A percentile compares a stretch with the other conserved stretches of the same genome.
Evolutionary conservation across 2,888 invertebrate species (phyloP).

Genomic region (Pterostichus madidus): DNA sequence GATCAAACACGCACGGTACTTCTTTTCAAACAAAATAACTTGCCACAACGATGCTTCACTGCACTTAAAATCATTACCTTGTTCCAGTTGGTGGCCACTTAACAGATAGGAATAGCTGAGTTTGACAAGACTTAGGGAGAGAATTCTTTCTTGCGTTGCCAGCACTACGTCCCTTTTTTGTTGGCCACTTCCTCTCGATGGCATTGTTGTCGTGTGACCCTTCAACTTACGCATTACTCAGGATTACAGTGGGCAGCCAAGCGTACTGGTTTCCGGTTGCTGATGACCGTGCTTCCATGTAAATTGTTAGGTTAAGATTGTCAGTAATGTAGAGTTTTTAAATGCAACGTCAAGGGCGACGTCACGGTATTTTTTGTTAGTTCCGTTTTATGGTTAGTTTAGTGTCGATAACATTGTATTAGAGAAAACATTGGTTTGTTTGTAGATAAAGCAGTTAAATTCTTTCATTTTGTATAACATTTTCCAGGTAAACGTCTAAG

Average conservation of each 20-base stretch:
- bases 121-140: not conserved
- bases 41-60: no score
- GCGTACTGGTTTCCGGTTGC: not conserved
- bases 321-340: conserved; percentile 4
- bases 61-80: conserved; percentile 3
- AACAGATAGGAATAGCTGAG: conserved; percentile 14
- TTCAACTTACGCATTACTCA: conserved; percentile 28
- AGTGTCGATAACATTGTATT: not conserved
- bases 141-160: not conserved
- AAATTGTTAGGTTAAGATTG: not conserved
- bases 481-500: no score
- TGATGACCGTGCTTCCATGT: conserved; percentile 26
- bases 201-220: conserved; percentile 42
- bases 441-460: not conserved
- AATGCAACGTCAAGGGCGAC: no score
- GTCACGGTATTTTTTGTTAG: not conserved
- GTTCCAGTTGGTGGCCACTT: conserved; percentile 9
- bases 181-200: conserved; percentile 6
- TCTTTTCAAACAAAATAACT: conserved; percentile 3
- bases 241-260: conserved; percentile 17
- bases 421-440: not conserved
- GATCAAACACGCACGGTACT: no score
- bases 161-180: conserved; percentile 8
- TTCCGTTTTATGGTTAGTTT: not conserved
- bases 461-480: not conserved